Evolutionary conservation across 2,888 invertebrate species (phyloP).

Genomic region (Conops quadrifasciatus): DNA sequence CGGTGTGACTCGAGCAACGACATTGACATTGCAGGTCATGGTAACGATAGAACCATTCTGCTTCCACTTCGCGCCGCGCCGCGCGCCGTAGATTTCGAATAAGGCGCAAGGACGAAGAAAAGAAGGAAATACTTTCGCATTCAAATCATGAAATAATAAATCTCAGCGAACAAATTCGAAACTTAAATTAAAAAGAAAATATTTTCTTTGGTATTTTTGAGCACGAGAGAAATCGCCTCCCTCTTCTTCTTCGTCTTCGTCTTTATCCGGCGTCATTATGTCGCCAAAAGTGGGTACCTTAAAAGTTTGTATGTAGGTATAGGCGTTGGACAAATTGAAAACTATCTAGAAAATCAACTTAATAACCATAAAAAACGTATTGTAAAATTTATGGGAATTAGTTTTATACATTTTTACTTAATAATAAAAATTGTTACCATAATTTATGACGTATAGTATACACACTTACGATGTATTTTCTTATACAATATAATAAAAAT

Average conservation of each 20-base stretch:
- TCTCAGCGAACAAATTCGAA: neutral
- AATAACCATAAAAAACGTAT: neutral
- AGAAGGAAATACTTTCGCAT: conserved; percentile 1
- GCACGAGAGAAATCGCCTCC: neutral
- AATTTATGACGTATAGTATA: too few species aligned
- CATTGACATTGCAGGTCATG: conserved; percentile 37
- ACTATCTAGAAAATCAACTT: neutral
- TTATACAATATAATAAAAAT: too few species aligned
- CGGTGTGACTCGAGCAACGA: conserved; percentile 5
- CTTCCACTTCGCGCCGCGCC: too few species aligned
- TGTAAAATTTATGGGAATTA: neutral
- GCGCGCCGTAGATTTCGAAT: neutral
- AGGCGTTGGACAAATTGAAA: neutral
- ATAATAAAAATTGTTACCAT: neutral
- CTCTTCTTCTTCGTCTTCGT: too few species aligned
- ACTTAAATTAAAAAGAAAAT: neutral
- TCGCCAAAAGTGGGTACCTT: neutral
- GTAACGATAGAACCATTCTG: conserved; percentile 7
- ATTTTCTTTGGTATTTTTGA: neutral
- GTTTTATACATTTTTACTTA: neutral
- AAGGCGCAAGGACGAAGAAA: neutral
- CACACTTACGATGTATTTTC: too few species aligned
- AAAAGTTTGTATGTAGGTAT: too few species aligned
- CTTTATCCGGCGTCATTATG: neutral
- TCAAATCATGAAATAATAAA: neutral